phyloP scores from a whole-genome alignment of 2,113 vertebrate genomes.

The Dromaius novaehollandiae region DNA sequence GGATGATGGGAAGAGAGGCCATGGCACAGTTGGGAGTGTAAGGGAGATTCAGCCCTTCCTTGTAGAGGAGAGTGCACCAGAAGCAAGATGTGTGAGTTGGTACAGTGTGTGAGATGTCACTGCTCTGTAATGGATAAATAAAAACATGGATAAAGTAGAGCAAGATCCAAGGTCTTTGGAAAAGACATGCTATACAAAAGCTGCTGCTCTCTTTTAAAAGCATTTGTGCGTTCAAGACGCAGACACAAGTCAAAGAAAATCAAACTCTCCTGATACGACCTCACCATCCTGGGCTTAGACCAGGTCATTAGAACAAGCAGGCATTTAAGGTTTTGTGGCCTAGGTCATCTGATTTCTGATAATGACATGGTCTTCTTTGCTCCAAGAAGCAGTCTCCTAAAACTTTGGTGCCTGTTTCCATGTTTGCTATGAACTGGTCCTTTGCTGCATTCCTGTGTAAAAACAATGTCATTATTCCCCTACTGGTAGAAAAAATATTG shows the following conservation, averaged over 20 bases:
- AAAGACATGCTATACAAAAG: not conserved
- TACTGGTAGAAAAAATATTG: not conserved
- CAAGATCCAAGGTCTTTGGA: not conserved
- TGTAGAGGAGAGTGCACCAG: not conserved
- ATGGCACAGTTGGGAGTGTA: too few species aligned
- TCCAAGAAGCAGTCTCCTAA: not conserved
- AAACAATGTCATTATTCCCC: not conserved
- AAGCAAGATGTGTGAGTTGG: not conserved
- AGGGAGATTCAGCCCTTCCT: not conserved
- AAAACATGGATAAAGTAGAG: not conserved
- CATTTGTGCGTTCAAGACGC: not conserved
- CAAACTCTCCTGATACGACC: not conserved
- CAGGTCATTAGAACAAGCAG: not conserved
- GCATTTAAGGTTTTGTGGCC: not conserved
- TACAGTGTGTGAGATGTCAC: not conserved
- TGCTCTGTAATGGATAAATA: not conserved
- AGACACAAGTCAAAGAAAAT: not conserved
- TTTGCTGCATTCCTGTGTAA: not conserved
- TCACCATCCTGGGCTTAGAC: not conserved
- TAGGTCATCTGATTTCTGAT: not conserved
- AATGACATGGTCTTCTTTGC: not conserved
- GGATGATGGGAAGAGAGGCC: not conserved
- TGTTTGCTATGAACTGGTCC: not conserved
- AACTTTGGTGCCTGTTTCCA: not conserved
- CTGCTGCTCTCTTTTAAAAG: not conserved